Evolutionary conservation across 2,888 invertebrate species (phyloP), one percentile per base, ranked within the genome.

Genomic region (Tipula helvola): DNA sequence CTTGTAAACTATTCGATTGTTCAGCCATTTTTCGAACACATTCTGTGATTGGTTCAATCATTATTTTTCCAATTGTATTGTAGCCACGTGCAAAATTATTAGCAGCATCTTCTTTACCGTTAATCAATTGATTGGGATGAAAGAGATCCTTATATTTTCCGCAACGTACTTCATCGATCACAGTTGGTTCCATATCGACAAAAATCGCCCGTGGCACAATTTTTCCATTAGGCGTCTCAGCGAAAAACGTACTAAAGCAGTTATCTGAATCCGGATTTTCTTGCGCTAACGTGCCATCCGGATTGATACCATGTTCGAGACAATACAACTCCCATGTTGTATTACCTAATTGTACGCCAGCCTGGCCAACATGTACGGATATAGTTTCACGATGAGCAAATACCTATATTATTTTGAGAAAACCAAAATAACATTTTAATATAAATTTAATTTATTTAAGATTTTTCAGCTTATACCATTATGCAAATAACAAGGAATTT

Each of bases 181-280:
- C 97, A 86, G 97, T 97, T 83, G 97, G 96, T 90, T 97, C 97
- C 88, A 97, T 92, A 90, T 98, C 97, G 87, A 97, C 95, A 93
- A 97, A 96, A 57, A 97, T 94, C 1, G 95, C 95, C 88, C 97
- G 92, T 1, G 97, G 97, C 85, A 97, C 97, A 93, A 97, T 96
- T 91, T 97, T 97, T 42, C 97, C 97, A 87, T 95, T 90, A 88
- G 94, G 95, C 5, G 96, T 96, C 91, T 97, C 97, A 12, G 94
- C 93, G 91, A 95, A 95, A 90, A 95, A 95, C 1, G 95, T 95
- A 88, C 94, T 94, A 90, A 94, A 95, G 89, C 94, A 94, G 71
- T 92, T 91, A 86, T 91, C 92, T 18, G 89, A 88, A 36, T 91
- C 89, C 0, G 92, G 92, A 88, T 89, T 89, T 1, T 91, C 89